phyloP scores from a whole-genome alignment of 2,888 invertebrate genomes.

The Mylabris sibirica region DNA sequence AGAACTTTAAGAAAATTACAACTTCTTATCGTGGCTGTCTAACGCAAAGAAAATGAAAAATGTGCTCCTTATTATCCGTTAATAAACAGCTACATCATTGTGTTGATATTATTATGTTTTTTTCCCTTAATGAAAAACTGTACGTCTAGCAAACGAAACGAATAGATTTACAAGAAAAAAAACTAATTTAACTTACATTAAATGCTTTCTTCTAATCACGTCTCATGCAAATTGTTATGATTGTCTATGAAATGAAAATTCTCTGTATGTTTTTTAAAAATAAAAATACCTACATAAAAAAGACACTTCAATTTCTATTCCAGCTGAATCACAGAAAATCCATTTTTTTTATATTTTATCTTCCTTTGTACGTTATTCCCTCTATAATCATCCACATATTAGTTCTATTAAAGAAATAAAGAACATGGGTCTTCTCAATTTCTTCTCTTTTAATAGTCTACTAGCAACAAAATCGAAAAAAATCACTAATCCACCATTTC shows the following conservation, averaged over 20 bases:
- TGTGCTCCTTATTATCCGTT: not conserved
- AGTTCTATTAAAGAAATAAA: not conserved
- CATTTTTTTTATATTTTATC: not conserved
- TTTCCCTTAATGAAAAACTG: not conserved
- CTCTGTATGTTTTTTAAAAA: not conserved
- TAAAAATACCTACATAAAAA: not conserved
- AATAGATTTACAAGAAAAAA: not conserved
- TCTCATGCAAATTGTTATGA: too few species aligned
- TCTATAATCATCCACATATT: not conserved
- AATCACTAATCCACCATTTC: not conserved
- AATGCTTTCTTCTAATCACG: too few species aligned
- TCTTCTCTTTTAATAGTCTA: too few species aligned
- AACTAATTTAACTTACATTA: not conserved
- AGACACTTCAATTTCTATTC: not conserved
- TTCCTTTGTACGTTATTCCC: not conserved
- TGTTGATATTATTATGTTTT: not conserved
- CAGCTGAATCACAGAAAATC: not conserved
- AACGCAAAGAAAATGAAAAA: not conserved
- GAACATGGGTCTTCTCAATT: not conserved
- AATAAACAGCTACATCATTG: not conserved
- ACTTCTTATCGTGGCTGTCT: not conserved
- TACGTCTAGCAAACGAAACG: not conserved
- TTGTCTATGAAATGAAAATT: too few species aligned
- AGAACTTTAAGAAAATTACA: too few species aligned
- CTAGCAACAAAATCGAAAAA: not conserved